Evolutionary conservation across 92 coral and sea anemone species (phyloP), one percentile per base, ranked within the genome.

Genomic region (Palythoa caribaeorum): DNA sequence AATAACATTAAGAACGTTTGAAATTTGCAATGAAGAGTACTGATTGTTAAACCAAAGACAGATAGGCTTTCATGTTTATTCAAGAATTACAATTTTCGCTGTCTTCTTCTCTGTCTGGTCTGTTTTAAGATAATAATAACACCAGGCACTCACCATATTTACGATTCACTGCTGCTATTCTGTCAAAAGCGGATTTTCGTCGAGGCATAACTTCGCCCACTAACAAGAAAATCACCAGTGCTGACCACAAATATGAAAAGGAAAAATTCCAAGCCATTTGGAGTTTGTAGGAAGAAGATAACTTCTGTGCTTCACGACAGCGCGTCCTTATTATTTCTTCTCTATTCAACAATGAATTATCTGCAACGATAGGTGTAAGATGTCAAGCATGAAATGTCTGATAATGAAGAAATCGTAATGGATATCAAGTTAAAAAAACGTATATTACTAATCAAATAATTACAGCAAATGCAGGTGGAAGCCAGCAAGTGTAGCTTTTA

Each of bases 111-210:
- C 47, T 51, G 68, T 53, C 57, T 81, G 53, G 44, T 35, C 71
- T 66, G 86, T 71, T 63, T 17, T 63, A 80, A 28, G 40, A 8
- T 63, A 5, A 63, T 63, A 63, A 63, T 17, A 63, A 63, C 70
- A 21, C 21, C 70, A 63, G 70, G 35, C 16, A 73, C 94, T 91
- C 72, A 93, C 95, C 95, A 63, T 93, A 93, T 47, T 80, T 83
- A 17, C 86, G 19, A 72, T 93, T 93, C 35, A 93, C 87, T 65
- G 70, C 84, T 54, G 89, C 90, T 78, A 93, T 93, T 84, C 91
- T 76, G 47, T 90, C 95, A 93, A 93, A 93, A 5, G 95, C 95
- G 44, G 92, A 73, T 55, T 35, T 80, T 54, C 75, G 92, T 55
- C 77, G 68, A 48, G 86, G 76, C 73, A 50, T 48, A 68, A 20